Base-by-base conservation (phyloP, 2,797 vertebrate species). In the Spinibarbus caldwelli region DNA sequence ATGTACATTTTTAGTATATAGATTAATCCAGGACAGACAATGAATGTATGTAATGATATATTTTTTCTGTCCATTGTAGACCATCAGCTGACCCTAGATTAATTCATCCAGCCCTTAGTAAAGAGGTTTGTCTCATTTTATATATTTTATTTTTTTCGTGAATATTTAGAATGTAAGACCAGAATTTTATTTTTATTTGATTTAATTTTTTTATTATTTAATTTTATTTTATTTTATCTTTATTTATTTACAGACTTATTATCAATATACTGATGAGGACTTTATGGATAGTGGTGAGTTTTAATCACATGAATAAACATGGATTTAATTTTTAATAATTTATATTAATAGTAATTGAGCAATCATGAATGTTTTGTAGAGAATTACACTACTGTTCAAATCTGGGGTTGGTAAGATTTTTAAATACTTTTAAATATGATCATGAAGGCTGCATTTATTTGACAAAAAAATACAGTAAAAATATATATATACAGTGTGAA, bases 41-140 rank as follows among this genome's bases (percentile, higher is more conserved):
- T 31, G 1, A 64, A 66, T 66, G 62, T 29, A 11, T 73, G 3
- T 31, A n/a, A 47, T 62, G n/a, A 38, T 17, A 34, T n/a, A 6
- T 26, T 23, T 78, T 43, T 41, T 29, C 54, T 83, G 49, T 41
- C 36, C n/a, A 29, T 59, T 54, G 47, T 73, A 90, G 89, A 54
- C 19, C 75, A 26, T 72, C 79, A 15, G 36, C 64, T 52, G 78
- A 88, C 75, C 76, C 87, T 23, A 82, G 87, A 80, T 84, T 66
- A 31, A 57, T 87, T 23, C 87, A 88, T 41, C 88, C 87, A 71
- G 86, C 89, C 68, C 72, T 89, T 70, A 71, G 31, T 71, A 29
- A 52, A 68, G 79, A 90, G 90, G 90, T 91, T 62, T 77, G 88
- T 88, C 67, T 47, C 19, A 31, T 12, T 64, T 7, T 36, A 29